These are phyloP conservation scores for Erethizon dorsatum DNA, from an alignment of 2,797 vertebrate species.

Conservation along the genomic window DNA sequence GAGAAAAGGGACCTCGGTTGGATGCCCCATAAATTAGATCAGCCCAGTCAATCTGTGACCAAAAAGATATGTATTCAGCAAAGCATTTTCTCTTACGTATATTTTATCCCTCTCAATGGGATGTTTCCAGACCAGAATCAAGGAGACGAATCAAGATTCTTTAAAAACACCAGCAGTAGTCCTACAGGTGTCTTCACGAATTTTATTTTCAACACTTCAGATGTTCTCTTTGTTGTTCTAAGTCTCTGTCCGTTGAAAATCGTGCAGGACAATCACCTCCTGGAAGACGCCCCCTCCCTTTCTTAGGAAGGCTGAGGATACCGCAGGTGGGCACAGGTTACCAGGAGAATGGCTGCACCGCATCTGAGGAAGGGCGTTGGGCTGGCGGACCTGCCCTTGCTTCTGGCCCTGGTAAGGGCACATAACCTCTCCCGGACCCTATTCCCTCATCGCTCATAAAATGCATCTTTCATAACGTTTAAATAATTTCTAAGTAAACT, in stretches of 20 bases:
- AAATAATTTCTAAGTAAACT: neutral
- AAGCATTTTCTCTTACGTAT: neutral
- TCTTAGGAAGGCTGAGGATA: neutral
- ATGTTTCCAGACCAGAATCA: neutral
- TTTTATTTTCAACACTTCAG: constrained; percentile 39
- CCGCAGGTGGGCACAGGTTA: fast-evolving
- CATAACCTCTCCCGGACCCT: neutral
- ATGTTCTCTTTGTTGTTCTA: neutral
- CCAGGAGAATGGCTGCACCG: too few relatives aligned
- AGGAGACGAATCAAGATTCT: neutral
- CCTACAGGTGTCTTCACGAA: neutral
- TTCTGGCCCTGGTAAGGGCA: neutral
- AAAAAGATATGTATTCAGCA: neutral
- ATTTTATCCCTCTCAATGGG: neutral
- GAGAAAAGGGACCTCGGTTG: neutral
- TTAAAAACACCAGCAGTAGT: neutral
- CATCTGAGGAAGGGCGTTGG: neutral
- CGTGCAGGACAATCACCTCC: neutral
- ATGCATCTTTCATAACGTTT: neutral
- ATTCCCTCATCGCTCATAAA: neutral
- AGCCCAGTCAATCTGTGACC: neutral
- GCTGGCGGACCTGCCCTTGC: fast-evolving
- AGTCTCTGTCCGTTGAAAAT: neutral
- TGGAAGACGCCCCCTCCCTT: neutral
- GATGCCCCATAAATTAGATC: neutral